Percentiles rank a stretch among this genome's conserved stretches.
phyloP scores from a whole-genome alignment of 2,888 invertebrate genomes.

The Andrena trimmerana region DNA sequence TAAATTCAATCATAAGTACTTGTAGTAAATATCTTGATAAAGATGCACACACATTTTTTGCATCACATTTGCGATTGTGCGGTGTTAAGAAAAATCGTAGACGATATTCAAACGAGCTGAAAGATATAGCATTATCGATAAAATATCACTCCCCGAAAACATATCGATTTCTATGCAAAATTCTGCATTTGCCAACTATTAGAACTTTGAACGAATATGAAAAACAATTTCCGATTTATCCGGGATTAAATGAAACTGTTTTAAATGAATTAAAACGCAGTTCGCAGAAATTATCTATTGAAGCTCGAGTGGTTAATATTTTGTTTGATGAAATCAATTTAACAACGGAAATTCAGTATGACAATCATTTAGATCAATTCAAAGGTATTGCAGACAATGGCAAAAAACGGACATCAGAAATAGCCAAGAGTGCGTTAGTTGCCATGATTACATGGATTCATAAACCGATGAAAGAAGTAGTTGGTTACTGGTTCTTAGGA shows the following conservation, averaged over 20 bases:
- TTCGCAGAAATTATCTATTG: neutral
- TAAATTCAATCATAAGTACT: neutral
- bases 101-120: neutral
- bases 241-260: neutral
- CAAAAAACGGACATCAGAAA: neutral
- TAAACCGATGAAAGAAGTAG: no score
- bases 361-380: neutral
- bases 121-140: neutral
- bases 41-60: neutral
- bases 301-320: neutral
- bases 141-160: neutral
- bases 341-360: neutral
- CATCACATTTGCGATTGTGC: constrained; percentile 1
- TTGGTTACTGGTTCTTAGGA: no score
- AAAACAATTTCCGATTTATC: neutral
- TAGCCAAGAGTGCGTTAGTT: neutral
- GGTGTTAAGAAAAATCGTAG: neutral
- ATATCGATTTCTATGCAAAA: neutral
- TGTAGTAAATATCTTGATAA: neutral
- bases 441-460: no score
- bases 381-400: neutral
- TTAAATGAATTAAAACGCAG: neutral
- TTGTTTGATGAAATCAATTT: neutral
- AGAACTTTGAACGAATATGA: neutral
- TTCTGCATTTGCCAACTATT: neutral